Percentiles rank a stretch among this genome's conserved stretches.
These are phyloP conservation scores for Julus scandinavius DNA, from an alignment of 2,888 invertebrate genomes.

Conservation along the genomic window DNA sequence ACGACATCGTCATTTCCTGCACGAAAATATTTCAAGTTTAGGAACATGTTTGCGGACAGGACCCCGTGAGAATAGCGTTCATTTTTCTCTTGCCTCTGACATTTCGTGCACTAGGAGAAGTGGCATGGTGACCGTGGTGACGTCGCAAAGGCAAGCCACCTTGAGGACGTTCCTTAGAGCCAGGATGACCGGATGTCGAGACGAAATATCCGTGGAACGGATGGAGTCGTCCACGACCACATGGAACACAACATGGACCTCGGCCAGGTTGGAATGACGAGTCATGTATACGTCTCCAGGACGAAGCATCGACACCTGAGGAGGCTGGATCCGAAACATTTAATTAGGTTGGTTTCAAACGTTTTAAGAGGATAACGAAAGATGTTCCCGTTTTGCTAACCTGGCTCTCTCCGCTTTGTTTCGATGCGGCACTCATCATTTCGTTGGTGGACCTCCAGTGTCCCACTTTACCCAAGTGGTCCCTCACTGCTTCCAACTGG, in stretches of 20 bases:
- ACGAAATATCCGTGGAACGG: conserved; percentile 83
- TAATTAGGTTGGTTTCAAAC: neutral
- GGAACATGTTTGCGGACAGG: neutral
- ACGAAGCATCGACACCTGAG: conserved; percentile 69
- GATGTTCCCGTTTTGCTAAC: neutral
- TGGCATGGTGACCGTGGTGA: conserved; percentile 92
- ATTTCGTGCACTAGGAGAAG: conserved; percentile 92
- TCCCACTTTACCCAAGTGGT: conserved; percentile 56
- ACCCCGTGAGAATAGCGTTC: neutral
- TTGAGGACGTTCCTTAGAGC: conserved; percentile 95
- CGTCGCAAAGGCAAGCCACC: conserved; percentile 93
- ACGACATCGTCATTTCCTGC: conserved; percentile 92
- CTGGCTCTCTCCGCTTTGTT: neutral
- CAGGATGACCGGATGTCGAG: conserved; percentile 93
- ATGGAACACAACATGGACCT: conserved; percentile 95
- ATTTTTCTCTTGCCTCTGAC: conserved; percentile 77
- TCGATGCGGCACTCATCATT: neutral
- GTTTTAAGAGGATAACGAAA: neutral
- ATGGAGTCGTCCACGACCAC: conserved; percentile 85
- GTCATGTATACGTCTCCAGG: conserved; percentile 76
- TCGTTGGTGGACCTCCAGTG: conserved; percentile 58
- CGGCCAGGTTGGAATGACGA: conserved; percentile 89
- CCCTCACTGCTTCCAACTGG: conserved; percentile 76
- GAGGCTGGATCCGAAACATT: conserved; percentile 43
- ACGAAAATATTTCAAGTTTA: conserved; percentile 50